phyloP scores from a whole-genome alignment of 2,888 invertebrate genomes.

The Pherbina coryleti region DNA sequence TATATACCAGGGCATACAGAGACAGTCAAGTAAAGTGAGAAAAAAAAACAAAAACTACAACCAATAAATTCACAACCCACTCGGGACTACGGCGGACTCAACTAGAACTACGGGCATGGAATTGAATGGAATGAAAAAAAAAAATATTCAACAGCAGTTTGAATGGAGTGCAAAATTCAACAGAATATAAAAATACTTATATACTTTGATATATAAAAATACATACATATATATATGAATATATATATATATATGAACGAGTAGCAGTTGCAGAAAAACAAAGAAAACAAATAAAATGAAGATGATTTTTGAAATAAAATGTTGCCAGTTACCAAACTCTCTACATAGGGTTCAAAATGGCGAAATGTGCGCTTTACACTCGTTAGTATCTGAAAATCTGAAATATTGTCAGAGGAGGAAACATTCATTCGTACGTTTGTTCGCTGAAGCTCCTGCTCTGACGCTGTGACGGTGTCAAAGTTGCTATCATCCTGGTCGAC shows the following conservation, averaged over 20 bases:
- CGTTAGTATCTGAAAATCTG: slow-evolving; percentile 55
- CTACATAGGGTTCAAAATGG: slow-evolving; percentile 6
- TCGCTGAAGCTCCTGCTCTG: slow-evolving; percentile 28
- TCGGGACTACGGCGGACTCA: slow-evolving; percentile 4
- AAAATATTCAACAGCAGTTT: background rate
- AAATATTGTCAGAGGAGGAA: slow-evolving; percentile 53
- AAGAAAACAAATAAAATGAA: background rate
- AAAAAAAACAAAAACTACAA: background rate
- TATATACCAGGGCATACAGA: background rate
- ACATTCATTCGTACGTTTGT: too few relatives aligned
- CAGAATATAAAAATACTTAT: background rate
- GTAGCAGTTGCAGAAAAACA: background rate
- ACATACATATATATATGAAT: too few relatives aligned
- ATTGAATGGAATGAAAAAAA: background rate
- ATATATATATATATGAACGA: background rate
- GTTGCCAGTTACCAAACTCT: background rate
- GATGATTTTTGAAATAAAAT: slow-evolving; percentile 13
- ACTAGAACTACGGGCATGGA: background rate
- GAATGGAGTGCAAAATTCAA: background rate
- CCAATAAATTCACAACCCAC: slow-evolving; percentile 27
- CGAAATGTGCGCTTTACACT: slow-evolving; percentile 44
- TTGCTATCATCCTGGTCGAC: background rate
- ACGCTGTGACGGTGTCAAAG: slow-evolving; percentile 27
- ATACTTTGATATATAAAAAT: too few relatives aligned
- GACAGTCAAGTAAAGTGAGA: background rate